Evolutionary conservation across 2,888 invertebrate species (phyloP), one percentile per base, ranked within the genome.

Genomic region (Drosophila sordidapex): DNA sequence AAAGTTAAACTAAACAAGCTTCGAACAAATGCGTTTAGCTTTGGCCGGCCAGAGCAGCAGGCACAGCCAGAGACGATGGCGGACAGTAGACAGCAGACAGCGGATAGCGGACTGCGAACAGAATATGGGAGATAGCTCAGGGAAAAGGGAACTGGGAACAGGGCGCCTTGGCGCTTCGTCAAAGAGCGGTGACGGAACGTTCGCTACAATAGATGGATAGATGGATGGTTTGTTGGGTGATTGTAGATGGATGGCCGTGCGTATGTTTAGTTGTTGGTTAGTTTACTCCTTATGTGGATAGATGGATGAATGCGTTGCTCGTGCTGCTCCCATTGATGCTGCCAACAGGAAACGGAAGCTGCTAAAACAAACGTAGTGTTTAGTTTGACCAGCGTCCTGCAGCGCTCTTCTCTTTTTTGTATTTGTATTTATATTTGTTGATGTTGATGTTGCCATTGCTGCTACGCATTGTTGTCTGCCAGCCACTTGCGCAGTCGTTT

Each of bases 1-100:
- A 88, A 88, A 88, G 89, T 88, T 89, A 88, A 88, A 88, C 87
- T 89, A 88, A 88, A 89, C 89, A 89, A 89, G 87, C 89, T 89
- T 87, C 77, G 89, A 88, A 89, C 89, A 89, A 87, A 89, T 87
- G 89, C 87, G 85, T 87, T 89, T 89, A 89, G 87, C 82, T 77
- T 73, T 76, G 74, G 69, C 63, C 62, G 29, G 63, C 75, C 74
- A 59, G 71, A 76, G 46, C 65, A 77, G 69, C 65, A 71, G 78
- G 59, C 58, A 62, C 46, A 15, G 15, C 15, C 46, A 46, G 43
- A 46, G 46, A 4, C 46, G 46, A 46, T 46, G 46, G 46, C 27
- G 6, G 43, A 59, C 25, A 40, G 36, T 33, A 13, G 57, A 18
- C 13, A 38, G 27, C 38, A 1, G 52, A 56, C 25, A 35, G 29